Percentiles rank a stretch among this genome's conserved stretches.
Evolutionary conservation across 2,888 invertebrate species (phyloP).

Genomic region (Epinotia brunnichana): DNA sequence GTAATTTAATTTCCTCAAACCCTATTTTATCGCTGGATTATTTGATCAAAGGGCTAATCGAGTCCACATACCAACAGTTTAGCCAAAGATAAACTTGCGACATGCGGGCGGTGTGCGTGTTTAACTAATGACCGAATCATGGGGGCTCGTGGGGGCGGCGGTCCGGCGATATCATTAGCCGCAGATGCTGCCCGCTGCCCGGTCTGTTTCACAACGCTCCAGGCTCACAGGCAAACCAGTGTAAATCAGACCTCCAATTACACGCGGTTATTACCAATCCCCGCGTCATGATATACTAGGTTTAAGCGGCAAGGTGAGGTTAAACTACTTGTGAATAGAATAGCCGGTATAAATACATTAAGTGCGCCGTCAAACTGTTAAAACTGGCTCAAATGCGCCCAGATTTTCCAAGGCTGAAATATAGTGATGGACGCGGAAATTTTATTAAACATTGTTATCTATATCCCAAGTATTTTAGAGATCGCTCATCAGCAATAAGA

Average conservation of each 20-base stretch:
- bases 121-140: constrained; percentile 83
- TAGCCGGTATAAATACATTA: constrained; percentile 80
- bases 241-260: neutral
- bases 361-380: constrained; percentile 81
- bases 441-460: constrained; percentile 30
- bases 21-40: constrained; percentile 81
- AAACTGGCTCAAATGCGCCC: constrained; percentile 65
- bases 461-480: neutral
- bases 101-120: constrained; percentile 83
- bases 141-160: constrained; percentile 63
- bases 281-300: neutral
- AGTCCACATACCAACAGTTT: constrained; percentile 81
- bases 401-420: constrained; percentile 49
- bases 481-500: no score
- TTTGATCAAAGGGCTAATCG: constrained; percentile 84
- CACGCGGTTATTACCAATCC: neutral
- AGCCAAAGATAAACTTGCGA: constrained; percentile 83
- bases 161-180: constrained; percentile 82
- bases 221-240: neutral
- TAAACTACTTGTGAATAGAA: constrained; percentile 51
- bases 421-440: constrained; percentile 43
- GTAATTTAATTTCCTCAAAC: constrained; percentile 81
- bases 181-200: constrained; percentile 75
- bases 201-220: neutral
- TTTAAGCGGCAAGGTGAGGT: neutral